These are phyloP conservation scores for Synergus umbraculus DNA, from an alignment of 2,888 invertebrate species.

Conservation along the genomic window DNA sequence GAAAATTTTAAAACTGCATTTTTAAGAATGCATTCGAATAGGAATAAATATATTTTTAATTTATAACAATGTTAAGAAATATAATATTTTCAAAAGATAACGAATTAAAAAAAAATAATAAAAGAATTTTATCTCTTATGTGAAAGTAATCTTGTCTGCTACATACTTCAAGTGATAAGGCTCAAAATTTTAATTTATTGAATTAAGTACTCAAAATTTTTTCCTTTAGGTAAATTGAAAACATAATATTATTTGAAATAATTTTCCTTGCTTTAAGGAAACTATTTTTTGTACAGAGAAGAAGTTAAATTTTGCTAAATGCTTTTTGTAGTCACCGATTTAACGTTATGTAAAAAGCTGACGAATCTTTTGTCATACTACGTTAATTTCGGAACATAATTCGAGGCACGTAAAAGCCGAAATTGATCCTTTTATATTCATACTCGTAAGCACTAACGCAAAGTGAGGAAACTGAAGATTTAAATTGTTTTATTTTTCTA, in stretches of 20 bases:
- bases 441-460: not conserved
- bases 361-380: not conserved
- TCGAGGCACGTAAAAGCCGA: slow-evolving; percentile 15
- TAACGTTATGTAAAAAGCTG: not conserved
- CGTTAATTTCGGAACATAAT: slow-evolving; percentile 14
- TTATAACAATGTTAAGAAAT: too few relatives aligned
- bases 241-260: not conserved
- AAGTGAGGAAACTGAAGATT: not conserved
- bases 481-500: not conserved
- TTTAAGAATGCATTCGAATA: too few relatives aligned
- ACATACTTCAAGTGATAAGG: not conserved
- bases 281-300: not conserved
- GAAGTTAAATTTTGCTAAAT: not conserved
- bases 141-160: not conserved
- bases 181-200: not conserved
- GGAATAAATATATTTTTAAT: too few relatives aligned
- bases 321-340: not conserved
- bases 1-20: too few relatives aligned
- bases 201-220: not conserved
- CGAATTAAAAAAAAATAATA: too few relatives aligned
- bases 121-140: not conserved
- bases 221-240: not conserved
- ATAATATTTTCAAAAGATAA: too few relatives aligned
- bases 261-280: not conserved
- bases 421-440: slow-evolving; percentile 19